A percentile compares a stretch with the other conserved stretches of the same genome.
Conservation (phyloP, 2,888 invertebrate species). For the Argyra leucocephala region DNA sequence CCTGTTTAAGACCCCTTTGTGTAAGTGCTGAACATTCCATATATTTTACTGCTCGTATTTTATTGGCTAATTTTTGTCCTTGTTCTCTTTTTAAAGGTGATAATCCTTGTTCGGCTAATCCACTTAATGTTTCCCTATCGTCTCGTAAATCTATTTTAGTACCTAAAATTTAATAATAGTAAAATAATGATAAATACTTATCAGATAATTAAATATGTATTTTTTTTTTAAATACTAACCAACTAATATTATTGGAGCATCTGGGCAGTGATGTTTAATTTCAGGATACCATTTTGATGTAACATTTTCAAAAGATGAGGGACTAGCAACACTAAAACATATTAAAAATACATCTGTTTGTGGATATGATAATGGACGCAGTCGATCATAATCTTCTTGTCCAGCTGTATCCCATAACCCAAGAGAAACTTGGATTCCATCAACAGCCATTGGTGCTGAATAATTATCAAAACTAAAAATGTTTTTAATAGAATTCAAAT, state of each 20-base stretch:
- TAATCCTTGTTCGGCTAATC: slow-evolving; percentile 85
- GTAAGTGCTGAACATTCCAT: slow-evolving; percentile 99
- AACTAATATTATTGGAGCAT: slow-evolving; percentile 96
- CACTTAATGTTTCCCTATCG: slow-evolving; percentile 88
- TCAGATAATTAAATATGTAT: not conserved
- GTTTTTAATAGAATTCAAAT: slow-evolving; percentile 10
- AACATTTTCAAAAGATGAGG: slow-evolving; percentile 98
- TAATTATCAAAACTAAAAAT: slow-evolving; percentile 83
- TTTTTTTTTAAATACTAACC: slow-evolving; percentile 52
- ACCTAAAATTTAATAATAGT: slow-evolving; percentile 48
- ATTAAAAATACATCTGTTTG: slow-evolving; percentile 99
- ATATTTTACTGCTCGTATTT: slow-evolving; percentile 96
- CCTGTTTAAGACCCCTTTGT: slow-evolving; percentile 92
- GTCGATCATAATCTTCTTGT: slow-evolving; percentile 93
- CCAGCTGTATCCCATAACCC: slow-evolving; percentile 97
- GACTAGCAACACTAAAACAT: slow-evolving; percentile 98
- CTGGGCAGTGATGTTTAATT: slow-evolving; percentile 99
- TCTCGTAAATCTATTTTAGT: slow-evolving; percentile 98
- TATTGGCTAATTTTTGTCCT: slow-evolving; percentile 95
- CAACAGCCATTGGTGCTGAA: slow-evolving; percentile 97
- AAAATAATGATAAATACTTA: not conserved
- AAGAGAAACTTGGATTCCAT: slow-evolving; percentile 91
- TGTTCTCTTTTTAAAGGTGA: slow-evolving; percentile 95
- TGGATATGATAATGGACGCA: slow-evolving; percentile 92
- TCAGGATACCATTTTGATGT: slow-evolving; percentile 99